A percentile compares a stretch with the other conserved stretches of the same genome.
phyloP scores from a whole-genome alignment of 1,140 invertebrate genomes.

The Chrysopa pallens region DNA sequence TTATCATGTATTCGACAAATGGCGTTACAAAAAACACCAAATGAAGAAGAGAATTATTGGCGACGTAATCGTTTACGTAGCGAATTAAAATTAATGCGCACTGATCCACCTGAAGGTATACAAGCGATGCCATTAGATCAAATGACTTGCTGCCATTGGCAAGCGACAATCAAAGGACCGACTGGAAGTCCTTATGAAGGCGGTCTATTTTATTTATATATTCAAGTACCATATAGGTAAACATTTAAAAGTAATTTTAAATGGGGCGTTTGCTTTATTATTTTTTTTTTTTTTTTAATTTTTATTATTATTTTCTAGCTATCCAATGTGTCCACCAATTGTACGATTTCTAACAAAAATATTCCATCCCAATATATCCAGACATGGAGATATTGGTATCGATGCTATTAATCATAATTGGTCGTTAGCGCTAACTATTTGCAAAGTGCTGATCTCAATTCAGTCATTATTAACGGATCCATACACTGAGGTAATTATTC shows the following conservation, averaged over 20 bases:
- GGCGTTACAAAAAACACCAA: conserved; percentile 37
- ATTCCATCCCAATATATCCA: conserved; percentile 85
- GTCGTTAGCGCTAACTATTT: conserved; percentile 81
- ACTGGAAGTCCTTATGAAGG: conserved; percentile 83
- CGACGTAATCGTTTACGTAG: conserved; percentile 49
- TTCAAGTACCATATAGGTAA: conserved; percentile 64
- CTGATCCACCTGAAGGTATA: conserved; percentile 80
- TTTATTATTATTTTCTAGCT: conserved; percentile 38
- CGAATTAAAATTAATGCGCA: conserved; percentile 54
- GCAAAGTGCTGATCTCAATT: conserved; percentile 75
- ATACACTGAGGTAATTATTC: conserved; percentile 48
- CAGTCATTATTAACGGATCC: conserved; percentile 89
- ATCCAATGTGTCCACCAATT: conserved; percentile 79
- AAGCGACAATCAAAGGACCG: conserved; percentile 78
- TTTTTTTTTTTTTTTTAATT: no score
- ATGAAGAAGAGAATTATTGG: conserved; percentile 48
- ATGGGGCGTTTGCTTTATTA: no score
- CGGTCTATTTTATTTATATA: conserved; percentile 83
- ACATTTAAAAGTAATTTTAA: no score
- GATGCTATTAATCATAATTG: conserved; percentile 93
- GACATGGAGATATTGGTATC: conserved; percentile 90
- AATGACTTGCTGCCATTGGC: conserved; percentile 68
- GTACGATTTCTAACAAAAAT: conserved; percentile 82
- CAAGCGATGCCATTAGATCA: conserved; percentile 69
- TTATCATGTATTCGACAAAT: conserved; percentile 68